A percentile compares a stretch with the other conserved stretches of the same genome.
Evolutionary conservation across 2,113 vertebrate species (phyloP).

Genomic region (Gadus chalcogrammus): DNA sequence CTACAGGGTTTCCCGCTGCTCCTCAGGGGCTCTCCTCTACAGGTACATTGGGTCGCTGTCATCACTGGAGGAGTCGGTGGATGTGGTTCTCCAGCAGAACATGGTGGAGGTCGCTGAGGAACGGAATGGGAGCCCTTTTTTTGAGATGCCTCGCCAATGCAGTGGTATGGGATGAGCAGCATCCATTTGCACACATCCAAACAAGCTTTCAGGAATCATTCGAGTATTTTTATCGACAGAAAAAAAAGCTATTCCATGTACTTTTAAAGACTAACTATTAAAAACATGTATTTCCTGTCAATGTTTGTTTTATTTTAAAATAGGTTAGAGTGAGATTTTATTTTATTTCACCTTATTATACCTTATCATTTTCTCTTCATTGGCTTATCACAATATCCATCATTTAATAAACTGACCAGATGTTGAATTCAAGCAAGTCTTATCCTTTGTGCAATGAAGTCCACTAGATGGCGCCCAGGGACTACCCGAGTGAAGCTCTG

Average conservation of each 20-base stretch:
- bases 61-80: too few species aligned
- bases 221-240: not conserved
- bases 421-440: not conserved
- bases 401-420: too few species aligned
- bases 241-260: not conserved
- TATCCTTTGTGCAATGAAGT: not conserved
- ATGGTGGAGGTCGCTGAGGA: not conserved
- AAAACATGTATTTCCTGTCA: not conserved
- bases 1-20: not conserved
- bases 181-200: not conserved
- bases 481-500: not conserved
- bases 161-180: not conserved
- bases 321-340: not conserved
- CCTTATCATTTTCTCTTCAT: too few species aligned
- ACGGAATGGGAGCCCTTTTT: not conserved
- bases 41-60: not conserved
- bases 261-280: not conserved
- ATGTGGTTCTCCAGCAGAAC: too few species aligned
- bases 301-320: not conserved
- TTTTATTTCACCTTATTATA: too few species aligned
- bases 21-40: conserved; percentile 1
- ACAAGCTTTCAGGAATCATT: not conserved
- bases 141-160: not conserved
- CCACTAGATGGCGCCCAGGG: conserved; percentile 41
- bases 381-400: too few species aligned